phyloP scores from a whole-genome alignment of 2,888 invertebrate species.

The Papilio gigon region DNA sequence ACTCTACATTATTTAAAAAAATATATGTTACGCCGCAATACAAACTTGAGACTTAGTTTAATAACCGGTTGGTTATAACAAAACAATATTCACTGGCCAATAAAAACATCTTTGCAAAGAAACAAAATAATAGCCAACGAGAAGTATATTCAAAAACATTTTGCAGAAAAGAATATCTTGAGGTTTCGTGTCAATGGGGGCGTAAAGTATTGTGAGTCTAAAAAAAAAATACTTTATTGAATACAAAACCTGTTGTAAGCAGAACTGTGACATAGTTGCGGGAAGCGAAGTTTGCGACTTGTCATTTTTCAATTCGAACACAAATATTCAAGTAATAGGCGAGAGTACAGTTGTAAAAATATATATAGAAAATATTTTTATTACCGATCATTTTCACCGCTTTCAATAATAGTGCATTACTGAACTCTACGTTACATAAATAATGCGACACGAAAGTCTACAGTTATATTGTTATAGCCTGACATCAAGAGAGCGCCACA shows the following conservation, averaged over 20 bases:
- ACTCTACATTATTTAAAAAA: too few species aligned
- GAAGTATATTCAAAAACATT: constrained; percentile 2
- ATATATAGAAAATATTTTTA: too few species aligned
- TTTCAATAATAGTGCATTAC: too few species aligned
- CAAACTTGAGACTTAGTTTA: background rate
- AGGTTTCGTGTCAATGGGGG: background rate
- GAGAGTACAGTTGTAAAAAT: too few species aligned
- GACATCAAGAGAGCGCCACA: too few species aligned
- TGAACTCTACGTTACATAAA: too few species aligned
- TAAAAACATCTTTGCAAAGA: background rate
- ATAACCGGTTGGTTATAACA: background rate
- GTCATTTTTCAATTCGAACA: background rate
- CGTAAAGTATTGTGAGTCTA: constrained; percentile 7
- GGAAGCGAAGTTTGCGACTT: constrained; percentile 4
- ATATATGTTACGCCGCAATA: too few species aligned
- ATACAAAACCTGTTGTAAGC: background rate
- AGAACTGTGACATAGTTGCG: background rate
- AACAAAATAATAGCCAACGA: background rate
- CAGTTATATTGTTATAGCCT: too few species aligned
- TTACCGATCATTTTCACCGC: too few species aligned
- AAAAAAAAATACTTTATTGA: constrained; percentile 1
- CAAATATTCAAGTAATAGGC: background rate
- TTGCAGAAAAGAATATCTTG: background rate
- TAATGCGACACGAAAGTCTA: too few species aligned
- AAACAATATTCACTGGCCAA: background rate